Base-by-base conservation (phyloP, 2,797 vertebrate genomes). In the Pangasius larnaudii region DNA sequence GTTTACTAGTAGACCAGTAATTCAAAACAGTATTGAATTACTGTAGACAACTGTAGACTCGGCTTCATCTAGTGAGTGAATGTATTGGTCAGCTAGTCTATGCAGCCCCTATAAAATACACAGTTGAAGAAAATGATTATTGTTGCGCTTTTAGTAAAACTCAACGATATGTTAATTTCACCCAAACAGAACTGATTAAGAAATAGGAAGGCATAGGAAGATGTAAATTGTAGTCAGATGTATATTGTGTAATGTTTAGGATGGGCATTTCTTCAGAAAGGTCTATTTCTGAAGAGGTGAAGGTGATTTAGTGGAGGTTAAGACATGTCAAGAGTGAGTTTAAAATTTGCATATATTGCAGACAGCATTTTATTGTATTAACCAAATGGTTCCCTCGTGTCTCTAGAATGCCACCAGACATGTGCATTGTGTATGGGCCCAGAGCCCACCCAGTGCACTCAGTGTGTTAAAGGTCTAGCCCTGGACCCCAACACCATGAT, bases 321-420 rank as follows among this genome's bases (percentile, higher is more conserved):
- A 49, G 24, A 49, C 24, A 63, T 49, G 18, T 56, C 24, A 71
- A 49, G 8, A 81, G 22, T 14, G 1, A 14, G 16, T 33, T n/a
- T 27, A 27, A 27, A 39, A 72, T 39, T 67, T 85, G 53, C 2
- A 85, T 72, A 59, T 42, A 33, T 18, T 36, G 27, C n/a, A 83
- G 49, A 11, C 1, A 18, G 14, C 2, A 39, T n/a, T 51, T 78
- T 69, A 59, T 8, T 14, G 0, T 63, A 36, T 72, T 85, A n/a
- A 42, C 5, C 53, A 42, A 2, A 18, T 13, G 71, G 0, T 69
- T 63, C n/a, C 83, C 11, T 85, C 5, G 19, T 90, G 51, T 90
- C 19, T 27, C 3, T 91, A 97, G 96, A 97, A 86, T 97, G 96
- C 85, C 96, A 97, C 88, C 95, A 94, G 92, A 97, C 96, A 0